Conservation (phyloP, 1,140 invertebrate species). For the Heliothis subflexa region DNA sequence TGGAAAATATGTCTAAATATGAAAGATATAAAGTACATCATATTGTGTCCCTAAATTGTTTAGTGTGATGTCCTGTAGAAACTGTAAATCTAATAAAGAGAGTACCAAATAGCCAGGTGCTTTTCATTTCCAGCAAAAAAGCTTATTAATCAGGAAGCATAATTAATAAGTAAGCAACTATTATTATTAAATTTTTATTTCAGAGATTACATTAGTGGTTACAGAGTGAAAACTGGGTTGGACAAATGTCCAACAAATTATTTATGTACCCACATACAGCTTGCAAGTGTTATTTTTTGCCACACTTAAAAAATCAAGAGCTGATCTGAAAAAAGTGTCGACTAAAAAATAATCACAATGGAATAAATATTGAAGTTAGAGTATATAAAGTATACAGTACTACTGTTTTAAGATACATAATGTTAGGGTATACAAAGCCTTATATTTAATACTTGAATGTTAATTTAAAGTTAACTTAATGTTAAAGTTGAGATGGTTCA, state of each 20-base stretch:
- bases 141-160: too few species aligned
- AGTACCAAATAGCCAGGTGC: too few species aligned
- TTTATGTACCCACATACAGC: constrained; percentile 64
- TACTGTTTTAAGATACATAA: constrained; percentile 63
- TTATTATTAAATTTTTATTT: constrained; percentile 78
- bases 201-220: constrained; percentile 68
- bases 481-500: constrained; percentile 79
- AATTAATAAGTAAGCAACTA: too few species aligned
- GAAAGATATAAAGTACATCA: not conserved
- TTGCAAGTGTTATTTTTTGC: constrained; percentile 62
- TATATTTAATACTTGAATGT: constrained; percentile 57
- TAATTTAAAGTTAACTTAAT: constrained; percentile 83
- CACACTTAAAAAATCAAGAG: constrained; percentile 70
- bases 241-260: constrained; percentile 76
- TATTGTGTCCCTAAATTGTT: not conserved
- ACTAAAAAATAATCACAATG: constrained; percentile 82
- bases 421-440: constrained; percentile 50
- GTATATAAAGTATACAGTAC: constrained; percentile 53
- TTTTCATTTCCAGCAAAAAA: too few species aligned
- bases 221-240: constrained; percentile 72
- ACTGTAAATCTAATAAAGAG: not conserved
- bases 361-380: constrained; percentile 77
- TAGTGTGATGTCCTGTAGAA: not conserved
- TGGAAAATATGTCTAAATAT: constrained; percentile 69
- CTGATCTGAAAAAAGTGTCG: constrained; percentile 66